Conservation (phyloP, 53 echinoderm and acorn worm species). For the Crossaster papposus region DNA sequence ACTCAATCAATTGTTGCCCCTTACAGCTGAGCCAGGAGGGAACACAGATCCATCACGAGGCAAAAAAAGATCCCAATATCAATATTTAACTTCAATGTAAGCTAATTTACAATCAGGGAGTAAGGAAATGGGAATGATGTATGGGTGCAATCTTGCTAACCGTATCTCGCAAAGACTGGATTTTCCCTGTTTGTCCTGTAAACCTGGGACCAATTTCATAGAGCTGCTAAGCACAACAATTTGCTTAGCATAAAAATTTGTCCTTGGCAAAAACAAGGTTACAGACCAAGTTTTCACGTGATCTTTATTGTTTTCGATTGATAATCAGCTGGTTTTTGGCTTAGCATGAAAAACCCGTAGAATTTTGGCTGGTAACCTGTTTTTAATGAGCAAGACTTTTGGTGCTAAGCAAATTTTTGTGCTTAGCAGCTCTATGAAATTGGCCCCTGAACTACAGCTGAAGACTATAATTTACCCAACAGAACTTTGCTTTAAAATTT, state of each 20-base stretch:
- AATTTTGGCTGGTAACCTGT: too few relatives aligned
- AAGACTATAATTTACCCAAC: neutral
- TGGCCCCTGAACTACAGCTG: neutral
- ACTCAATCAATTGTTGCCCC: neutral
- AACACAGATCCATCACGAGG: neutral
- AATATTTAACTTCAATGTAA: neutral
- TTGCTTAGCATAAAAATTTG: too few relatives aligned
- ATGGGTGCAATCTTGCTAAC: neutral
- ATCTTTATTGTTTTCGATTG: too few relatives aligned
- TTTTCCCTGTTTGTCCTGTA: neutral
- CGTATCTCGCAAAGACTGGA: neutral
- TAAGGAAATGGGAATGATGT: slow-evolving; percentile 17
- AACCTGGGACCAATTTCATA: too few relatives aligned
- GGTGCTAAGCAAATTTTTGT: too few relatives aligned
- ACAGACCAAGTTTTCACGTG: too few relatives aligned
- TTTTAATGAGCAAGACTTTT: too few relatives aligned
- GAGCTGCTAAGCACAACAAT: too few relatives aligned
- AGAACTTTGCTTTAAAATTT: neutral
- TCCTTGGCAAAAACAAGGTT: too few relatives aligned
- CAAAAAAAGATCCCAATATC: neutral
- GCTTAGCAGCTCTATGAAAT: too few relatives aligned
- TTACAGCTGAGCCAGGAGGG: neutral
- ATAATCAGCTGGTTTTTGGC: too few relatives aligned
- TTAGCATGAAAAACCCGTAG: too few relatives aligned
- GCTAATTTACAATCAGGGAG: slow-evolving; percentile 16